These are phyloP conservation scores for Callorhinus ursinus DNA, from an alignment of 2,113 vertebrate genomes.

Conservation along the genomic window DNA sequence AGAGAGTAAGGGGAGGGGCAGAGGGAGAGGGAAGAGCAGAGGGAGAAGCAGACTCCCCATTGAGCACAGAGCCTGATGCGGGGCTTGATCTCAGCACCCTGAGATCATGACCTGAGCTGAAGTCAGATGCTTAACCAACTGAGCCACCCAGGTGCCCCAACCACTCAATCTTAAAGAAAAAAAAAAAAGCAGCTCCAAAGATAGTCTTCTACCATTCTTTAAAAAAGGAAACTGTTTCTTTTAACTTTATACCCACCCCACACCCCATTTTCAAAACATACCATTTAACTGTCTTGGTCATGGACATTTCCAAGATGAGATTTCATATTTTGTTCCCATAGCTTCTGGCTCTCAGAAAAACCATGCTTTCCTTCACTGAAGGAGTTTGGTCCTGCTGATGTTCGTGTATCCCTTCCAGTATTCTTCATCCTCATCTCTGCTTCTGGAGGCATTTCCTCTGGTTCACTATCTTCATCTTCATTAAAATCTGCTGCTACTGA, in stretches of 20 bases:
- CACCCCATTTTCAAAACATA: constrained; percentile 81
- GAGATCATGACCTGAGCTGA: neutral
- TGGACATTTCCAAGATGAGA: constrained; percentile 88
- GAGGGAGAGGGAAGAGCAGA: neutral
- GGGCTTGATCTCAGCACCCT: neutral
- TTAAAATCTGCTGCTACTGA: constrained; percentile 88
- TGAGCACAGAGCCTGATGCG: neutral
- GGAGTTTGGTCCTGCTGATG: neutral
- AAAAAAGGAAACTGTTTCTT: constrained; percentile 89
- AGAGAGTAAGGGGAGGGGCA: too few relatives aligned
- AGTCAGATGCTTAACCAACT: neutral
- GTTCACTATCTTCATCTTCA: neutral
- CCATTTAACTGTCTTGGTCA: constrained; percentile 88
- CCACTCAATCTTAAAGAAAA: neutral
- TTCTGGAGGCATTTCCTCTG: neutral
- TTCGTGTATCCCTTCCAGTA: neutral
- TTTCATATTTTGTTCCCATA: constrained; percentile 98
- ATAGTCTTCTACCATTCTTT: constrained; percentile 86
- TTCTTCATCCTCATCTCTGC: neutral
- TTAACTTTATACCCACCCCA: constrained; percentile 82
- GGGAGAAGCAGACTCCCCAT: neutral
- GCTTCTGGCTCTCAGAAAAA: constrained; percentile 97
- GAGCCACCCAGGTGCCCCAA: neutral
- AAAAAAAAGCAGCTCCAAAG: constrained; percentile 85
- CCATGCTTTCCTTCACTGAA: constrained; percentile 79